Percentiles rank a stretch among this genome's conserved stretches.
Evolutionary conservation across 2,888 invertebrate genomes (phyloP).

Genomic region (Eledona agricola): DNA sequence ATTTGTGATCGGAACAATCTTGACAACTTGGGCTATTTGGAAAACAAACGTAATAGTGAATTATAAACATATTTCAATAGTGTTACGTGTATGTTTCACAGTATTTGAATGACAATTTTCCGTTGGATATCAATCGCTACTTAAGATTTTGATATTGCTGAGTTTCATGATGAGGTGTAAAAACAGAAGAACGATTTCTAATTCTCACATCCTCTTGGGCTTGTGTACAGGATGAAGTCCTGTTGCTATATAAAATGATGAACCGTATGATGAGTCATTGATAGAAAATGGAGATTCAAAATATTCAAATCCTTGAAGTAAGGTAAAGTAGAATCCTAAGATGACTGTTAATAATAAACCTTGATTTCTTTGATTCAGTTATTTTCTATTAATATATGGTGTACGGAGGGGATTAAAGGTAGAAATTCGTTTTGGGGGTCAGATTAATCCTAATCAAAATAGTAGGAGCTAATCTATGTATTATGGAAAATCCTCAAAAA

Average conservation of each 20-base stretch:
- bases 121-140: too few relatives aligned
- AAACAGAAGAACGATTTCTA: too few relatives aligned
- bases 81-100: too few relatives aligned
- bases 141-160: too few relatives aligned
- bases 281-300: slow-evolving; percentile 69
- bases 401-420: slow-evolving; percentile 73
- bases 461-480: slow-evolving; percentile 64
- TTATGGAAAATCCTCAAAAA: slow-evolving; percentile 70
- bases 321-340: slow-evolving; percentile 72
- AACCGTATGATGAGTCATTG: slow-evolving; percentile 71
- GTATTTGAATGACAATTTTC: too few relatives aligned
- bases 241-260: slow-evolving; percentile 76
- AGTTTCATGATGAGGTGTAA: too few relatives aligned
- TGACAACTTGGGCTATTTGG: too few relatives aligned
- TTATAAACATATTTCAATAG: too few relatives aligned
- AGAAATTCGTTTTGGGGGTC: slow-evolving; percentile 72
- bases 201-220: too few relatives aligned
- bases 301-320: slow-evolving; percentile 76
- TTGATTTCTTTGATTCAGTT: slow-evolving; percentile 63
- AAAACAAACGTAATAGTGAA: too few relatives aligned
- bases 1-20: too few relatives aligned
- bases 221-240: too few relatives aligned
- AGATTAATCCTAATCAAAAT: slow-evolving; percentile 69
- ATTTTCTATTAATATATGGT: slow-evolving; percentile 66
- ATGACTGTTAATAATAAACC: slow-evolving; percentile 66